Percentiles rank a stretch among this genome's conserved stretches.
phyloP scores from a whole-genome alignment of 2,888 invertebrate species.

The Hypomecis atomaria region DNA sequence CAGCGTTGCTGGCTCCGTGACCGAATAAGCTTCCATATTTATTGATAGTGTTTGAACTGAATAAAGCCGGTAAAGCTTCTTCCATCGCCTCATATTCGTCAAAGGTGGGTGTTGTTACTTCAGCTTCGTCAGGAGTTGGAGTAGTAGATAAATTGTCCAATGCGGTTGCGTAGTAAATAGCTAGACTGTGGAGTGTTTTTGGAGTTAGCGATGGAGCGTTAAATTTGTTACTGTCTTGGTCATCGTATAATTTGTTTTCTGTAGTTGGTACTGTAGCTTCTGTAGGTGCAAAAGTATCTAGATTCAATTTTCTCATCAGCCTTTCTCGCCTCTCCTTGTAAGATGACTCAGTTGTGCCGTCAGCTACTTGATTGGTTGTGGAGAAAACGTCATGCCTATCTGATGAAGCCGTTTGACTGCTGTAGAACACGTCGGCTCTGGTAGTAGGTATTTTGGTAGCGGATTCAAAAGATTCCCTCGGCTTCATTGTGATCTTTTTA shows the following conservation, averaged over 20 bases:
- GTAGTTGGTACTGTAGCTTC: constrained; percentile 71
- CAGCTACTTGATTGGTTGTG: constrained; percentile 52
- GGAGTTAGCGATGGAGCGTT: constrained; percentile 90
- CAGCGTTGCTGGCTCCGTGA: constrained; percentile 63
- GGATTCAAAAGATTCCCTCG: constrained; percentile 64
- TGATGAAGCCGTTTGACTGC: constrained; percentile 60
- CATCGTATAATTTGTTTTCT: constrained; percentile 77
- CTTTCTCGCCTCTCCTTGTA: constrained; percentile 88
- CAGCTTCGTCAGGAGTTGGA: constrained; percentile 63
- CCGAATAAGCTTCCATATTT: constrained; percentile 83
- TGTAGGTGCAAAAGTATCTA: constrained; percentile 77
- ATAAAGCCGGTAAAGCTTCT: constrained; percentile 84
- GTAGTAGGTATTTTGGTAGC: constrained; percentile 75
- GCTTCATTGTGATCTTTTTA: constrained; percentile 43
- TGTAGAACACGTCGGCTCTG: constrained; percentile 51
- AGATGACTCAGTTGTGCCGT: constrained; percentile 65
- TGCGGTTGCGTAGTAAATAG: constrained; percentile 91
- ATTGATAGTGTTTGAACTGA: constrained; percentile 88
- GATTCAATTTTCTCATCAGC: constrained; percentile 88
- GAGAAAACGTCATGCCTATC: constrained; percentile 62
- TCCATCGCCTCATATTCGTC: constrained; percentile 73
- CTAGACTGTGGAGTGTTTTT: constrained; percentile 90
- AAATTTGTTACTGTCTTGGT: constrained; percentile 70
- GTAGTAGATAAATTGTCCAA: constrained; percentile 84
- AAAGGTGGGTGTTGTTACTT: constrained; percentile 62